These are phyloP conservation scores for Leptonema lineaticorne DNA, from an alignment of 1,140 invertebrate species.

Conservation along the genomic window DNA sequence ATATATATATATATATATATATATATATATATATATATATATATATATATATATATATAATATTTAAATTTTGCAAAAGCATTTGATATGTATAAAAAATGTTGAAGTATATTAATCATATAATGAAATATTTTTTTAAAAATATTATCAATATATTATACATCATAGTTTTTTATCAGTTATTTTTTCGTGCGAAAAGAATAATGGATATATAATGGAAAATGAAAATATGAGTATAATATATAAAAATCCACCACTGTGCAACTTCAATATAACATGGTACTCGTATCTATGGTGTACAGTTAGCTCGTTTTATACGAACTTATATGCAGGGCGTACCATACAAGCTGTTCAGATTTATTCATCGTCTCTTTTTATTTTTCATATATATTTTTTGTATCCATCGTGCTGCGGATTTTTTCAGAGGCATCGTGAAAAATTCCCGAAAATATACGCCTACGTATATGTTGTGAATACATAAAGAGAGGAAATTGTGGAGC, in stretches of 20 bases:
- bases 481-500: background rate
- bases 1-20: background rate
- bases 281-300: background rate
- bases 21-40: background rate
- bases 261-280: slow-evolving; percentile 4
- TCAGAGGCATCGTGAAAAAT: background rate
- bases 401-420: background rate
- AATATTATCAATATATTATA: too few species aligned
- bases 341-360: slow-evolving; percentile 26
- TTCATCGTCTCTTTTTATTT: slow-evolving; percentile 12
- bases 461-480: background rate
- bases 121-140: too few species aligned
- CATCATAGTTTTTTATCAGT: too few species aligned
- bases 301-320: slow-evolving; percentile 13
- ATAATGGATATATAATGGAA: too few species aligned
- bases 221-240: too few species aligned
- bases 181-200: too few species aligned
- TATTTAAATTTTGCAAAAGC: too few species aligned
- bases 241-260: slow-evolving; percentile 8
- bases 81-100: too few species aligned
- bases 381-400: background rate
- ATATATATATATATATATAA: background rate
- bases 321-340: slow-evolving; percentile 11
- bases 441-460: background rate
- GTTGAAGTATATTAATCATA: too few species aligned